phyloP scores from a whole-genome alignment of 2,113 vertebrate species.

The Hypanus sabinus region DNA sequence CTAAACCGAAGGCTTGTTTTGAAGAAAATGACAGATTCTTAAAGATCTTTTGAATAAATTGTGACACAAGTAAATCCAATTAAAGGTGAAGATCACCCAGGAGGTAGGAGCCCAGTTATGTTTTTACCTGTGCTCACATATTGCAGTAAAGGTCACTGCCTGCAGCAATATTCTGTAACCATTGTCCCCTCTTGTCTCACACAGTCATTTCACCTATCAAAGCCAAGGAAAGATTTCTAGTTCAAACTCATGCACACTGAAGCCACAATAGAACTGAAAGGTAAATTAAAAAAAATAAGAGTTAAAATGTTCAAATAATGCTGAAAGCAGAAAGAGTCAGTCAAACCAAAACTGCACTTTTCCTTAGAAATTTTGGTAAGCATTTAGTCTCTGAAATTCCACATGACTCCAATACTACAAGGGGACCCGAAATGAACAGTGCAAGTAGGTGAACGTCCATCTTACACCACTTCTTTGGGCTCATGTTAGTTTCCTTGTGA shows the following conservation, averaged over 20 bases:
- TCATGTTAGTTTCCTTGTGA: not conserved
- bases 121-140: constrained; percentile 31
- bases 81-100: constrained; percentile 35
- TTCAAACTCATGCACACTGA: not conserved
- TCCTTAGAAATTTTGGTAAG: not conserved
- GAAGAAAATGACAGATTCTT: constrained; percentile 19
- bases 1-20: not conserved
- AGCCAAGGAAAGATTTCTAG: not conserved
- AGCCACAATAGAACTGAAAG: not conserved
- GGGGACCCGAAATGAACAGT: not conserved
- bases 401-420: not conserved
- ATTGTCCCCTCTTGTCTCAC: not conserved
- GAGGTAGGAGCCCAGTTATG: constrained; percentile 2
- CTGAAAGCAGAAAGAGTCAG: not conserved
- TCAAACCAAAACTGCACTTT: not conserved
- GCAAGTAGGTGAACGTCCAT: not conserved
- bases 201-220: constrained; percentile 6
- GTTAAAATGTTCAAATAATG: not conserved
- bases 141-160: constrained; percentile 34
- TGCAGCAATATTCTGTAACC: not conserved
- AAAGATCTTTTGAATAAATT: constrained; percentile 2
- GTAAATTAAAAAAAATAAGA: not conserved
- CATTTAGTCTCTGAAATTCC: not conserved
- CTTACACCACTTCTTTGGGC: not conserved
- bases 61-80: constrained; percentile 25